Base-by-base conservation (phyloP, 1,140 invertebrate genomes). In the Ephestia elutella region DNA sequence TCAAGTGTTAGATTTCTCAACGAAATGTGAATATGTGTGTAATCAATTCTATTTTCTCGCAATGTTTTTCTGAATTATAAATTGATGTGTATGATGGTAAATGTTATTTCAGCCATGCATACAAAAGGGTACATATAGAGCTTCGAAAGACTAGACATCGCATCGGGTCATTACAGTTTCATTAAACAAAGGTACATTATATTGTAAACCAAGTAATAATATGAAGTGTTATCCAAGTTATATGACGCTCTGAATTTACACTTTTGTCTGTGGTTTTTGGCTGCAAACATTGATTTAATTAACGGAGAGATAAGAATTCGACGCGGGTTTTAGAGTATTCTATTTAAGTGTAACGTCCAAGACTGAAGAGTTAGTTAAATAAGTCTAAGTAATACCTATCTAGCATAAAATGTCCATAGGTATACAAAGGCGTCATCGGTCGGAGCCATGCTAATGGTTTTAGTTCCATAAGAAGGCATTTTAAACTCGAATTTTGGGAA, bases 261-360 rank as follows among this genome's bases (percentile, higher is more conserved):
- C 21, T 35, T 35, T 35, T 35, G 32, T 35, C 3, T 44, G 38
- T n/a, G 2, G n/a, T 15, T 15, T 25, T 53, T 25, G 21, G 51
- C 62, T 57, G 49, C 67, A 70, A 68, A 78, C 73, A 68, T 73
- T 70, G 68, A 70, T 69, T 75, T 73, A 73, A 73, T 61, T 57
- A 57, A 53, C 60, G 64, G 63, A 68, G 68, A 69, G 62, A 66
- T 65, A 56, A 68, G 71, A 68, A 79, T 86, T 81, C 83, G 77
- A 88, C 86, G 86, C 86, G 86, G 86, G 86, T 86, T 83, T 77
- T 85, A 84, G 79, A 84, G 71, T 86, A 86, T 86, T 86, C 79
- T 87, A 85, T 84, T 81, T 87, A 87, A 86, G 82, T 81, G 82
- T 82, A 86, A 86, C 86, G 83, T 83, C 81, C 81, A 88, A 88